Percentiles rank a stretch among this genome's conserved stretches.
phyloP scores from a whole-genome alignment of 2,888 invertebrate genomes.

The Lochmaea capreae region DNA sequence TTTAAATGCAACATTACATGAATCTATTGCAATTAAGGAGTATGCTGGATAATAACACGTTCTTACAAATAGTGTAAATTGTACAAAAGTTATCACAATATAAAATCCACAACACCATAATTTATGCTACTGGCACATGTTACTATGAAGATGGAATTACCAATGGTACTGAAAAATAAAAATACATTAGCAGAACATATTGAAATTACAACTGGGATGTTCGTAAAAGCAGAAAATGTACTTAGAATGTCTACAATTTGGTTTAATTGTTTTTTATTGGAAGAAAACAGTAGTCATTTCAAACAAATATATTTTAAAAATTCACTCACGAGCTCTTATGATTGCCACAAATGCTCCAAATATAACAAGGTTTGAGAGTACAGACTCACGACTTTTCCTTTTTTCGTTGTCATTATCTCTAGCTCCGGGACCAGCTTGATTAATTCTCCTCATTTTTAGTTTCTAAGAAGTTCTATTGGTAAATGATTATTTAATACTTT shows the following conservation, averaged over 20 bases:
- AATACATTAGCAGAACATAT: background rate
- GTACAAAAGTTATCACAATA: constrained; percentile 50
- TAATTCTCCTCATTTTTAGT: constrained; percentile 19
- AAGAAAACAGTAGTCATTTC: background rate
- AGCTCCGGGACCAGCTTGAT: constrained; percentile 29
- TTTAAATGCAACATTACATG: constrained; percentile 31
- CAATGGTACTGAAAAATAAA: constrained; percentile 44
- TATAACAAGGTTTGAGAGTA: constrained; percentile 53
- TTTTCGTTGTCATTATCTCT: constrained; percentile 53
- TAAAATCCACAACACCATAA: constrained; percentile 20
- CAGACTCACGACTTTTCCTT: constrained; percentile 53
- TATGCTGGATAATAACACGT: background rate
- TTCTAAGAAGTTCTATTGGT: background rate
- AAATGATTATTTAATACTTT: no score
- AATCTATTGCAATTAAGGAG: constrained; percentile 34
- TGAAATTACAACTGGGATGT: no score
- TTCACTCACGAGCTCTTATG: constrained; percentile 52
- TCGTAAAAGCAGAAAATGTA: no score
- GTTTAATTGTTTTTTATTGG: background rate
- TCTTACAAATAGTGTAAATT: constrained; percentile 51
- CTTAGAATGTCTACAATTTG: background rate
- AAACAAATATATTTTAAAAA: background rate
- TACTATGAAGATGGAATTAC: constrained; percentile 25
- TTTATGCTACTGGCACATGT: constrained; percentile 6
- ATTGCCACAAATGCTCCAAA: constrained; percentile 51